Conservation (phyloP, 2,113 vertebrate genomes). For the Laticauda laticaudata region DNA sequence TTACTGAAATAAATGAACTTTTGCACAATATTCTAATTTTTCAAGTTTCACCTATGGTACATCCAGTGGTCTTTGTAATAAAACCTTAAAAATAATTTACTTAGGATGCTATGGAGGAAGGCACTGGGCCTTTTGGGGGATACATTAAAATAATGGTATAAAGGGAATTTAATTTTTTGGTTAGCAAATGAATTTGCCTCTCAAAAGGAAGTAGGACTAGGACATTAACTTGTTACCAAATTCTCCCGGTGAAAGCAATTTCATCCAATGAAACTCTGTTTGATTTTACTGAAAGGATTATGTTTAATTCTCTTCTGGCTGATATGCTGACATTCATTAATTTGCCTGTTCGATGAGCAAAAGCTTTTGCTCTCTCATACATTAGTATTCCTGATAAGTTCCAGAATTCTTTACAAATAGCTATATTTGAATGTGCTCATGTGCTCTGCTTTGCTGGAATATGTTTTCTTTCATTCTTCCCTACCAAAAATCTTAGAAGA, state of each 20-base stretch:
- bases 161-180: not conserved
- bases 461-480: not conserved
- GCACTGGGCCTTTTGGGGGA: not conserved
- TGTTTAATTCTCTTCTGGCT: not conserved
- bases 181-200: not conserved
- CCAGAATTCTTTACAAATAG: accelerated
- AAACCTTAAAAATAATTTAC: not conserved
- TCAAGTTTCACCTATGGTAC: too few species aligned
- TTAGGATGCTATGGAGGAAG: not conserved
- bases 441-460: not conserved
- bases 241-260: not conserved
- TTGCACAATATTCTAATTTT: too few species aligned
- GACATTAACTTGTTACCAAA: not conserved
- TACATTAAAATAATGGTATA: not conserved
- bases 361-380: not conserved
- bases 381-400: not conserved
- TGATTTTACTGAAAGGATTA: not conserved
- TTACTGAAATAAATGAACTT: too few species aligned
- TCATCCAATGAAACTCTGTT: not conserved
- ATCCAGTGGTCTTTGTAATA: not conserved
- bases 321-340: not conserved
- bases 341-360: not conserved
- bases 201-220: not conserved
- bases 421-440: not conserved
- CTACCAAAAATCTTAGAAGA: not conserved